phyloP scores from a whole-genome alignment of 1,140 invertebrate genomes.

The Drosophila ohnishii region DNA sequence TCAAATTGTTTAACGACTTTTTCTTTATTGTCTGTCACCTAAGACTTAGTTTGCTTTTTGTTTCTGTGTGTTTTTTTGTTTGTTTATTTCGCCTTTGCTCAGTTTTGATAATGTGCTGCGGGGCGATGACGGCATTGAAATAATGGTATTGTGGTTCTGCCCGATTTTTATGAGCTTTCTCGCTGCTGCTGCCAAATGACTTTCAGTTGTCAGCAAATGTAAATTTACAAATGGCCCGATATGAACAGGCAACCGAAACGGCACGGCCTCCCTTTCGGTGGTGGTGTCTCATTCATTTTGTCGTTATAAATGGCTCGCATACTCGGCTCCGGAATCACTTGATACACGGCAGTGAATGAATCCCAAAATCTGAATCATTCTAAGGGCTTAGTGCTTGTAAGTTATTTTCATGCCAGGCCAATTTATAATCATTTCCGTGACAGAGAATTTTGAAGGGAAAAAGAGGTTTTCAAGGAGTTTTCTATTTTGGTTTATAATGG shows the following conservation, averaged over 20 bases:
- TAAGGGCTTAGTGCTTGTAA: conserved; percentile 1
- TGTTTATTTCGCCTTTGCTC: conserved; percentile 4
- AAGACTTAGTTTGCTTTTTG: conserved; percentile 43
- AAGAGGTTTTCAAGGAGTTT: neutral
- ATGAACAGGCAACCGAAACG: conserved; percentile 13
- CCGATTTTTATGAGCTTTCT: conserved; percentile 49
- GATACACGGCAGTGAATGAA: conserved; percentile 18
- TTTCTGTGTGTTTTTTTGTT: conserved; percentile 24
- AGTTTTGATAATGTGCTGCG: conserved; percentile 42
- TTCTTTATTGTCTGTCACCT: conserved; percentile 72
- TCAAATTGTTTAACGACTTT: conserved; percentile 77
- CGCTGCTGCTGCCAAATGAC: conserved; percentile 44
- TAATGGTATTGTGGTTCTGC: conserved; percentile 28
- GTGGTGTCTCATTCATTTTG: conserved; percentile 3
- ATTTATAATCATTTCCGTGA: conserved; percentile 37
- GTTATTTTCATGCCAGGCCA: conserved; percentile 4
- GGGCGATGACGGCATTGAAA: conserved; percentile 62
- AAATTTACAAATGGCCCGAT: conserved; percentile 61
- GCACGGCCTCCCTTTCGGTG: neutral
- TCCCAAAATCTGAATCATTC: conserved; percentile 26
- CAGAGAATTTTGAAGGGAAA: neutral
- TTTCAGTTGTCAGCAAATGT: conserved; percentile 56
- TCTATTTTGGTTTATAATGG: neutral
- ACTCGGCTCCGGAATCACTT: conserved; percentile 29
- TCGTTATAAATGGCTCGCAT: conserved; percentile 37